Evolutionary conservation across 2,113 vertebrate species (phyloP).

Genomic region (Megaleporinus macrocephalus): DNA sequence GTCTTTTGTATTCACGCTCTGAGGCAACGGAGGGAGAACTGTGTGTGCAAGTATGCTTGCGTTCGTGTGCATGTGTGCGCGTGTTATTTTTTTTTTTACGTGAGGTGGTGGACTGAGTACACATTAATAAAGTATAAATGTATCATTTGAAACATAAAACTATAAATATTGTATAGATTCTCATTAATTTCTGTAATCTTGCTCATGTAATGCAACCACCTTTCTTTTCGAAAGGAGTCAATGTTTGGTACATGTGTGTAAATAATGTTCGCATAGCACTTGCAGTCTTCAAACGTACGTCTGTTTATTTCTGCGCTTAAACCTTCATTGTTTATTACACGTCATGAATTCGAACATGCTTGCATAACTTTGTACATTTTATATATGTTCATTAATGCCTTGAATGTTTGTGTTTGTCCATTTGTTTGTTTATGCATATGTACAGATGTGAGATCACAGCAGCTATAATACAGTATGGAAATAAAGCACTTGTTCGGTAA

Average conservation of each 20-base stretch:
- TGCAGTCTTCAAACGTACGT: conserved; percentile 85
- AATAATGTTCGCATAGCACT: conserved; percentile 92
- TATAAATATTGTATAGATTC: conserved; percentile 84
- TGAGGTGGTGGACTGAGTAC: conserved; percentile 66
- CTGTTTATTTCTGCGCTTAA: conserved; percentile 85
- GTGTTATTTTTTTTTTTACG: conserved; percentile 34
- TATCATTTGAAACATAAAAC: conserved; percentile 77
- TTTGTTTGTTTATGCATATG: conserved; percentile 94
- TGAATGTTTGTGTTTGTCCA: conserved; percentile 80
- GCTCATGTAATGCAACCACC: conserved; percentile 91
- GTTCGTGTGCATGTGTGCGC: conserved; percentile 50
- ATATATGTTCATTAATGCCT: conserved; percentile 88
- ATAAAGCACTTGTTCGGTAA: conserved; percentile 96
- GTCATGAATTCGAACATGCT: conserved; percentile 82
- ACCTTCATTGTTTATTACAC: conserved; percentile 85
- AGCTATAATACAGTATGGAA: conserved; percentile 91
- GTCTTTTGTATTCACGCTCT: conserved; percentile 59
- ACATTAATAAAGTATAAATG: conserved; percentile 71
- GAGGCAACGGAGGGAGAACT: conserved; percentile 55
- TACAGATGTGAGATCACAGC: conserved; percentile 98
- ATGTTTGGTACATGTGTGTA: conserved; percentile 93
- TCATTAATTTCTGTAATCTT: conserved; percentile 78
- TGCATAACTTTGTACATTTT: conserved; percentile 92
- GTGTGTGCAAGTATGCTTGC: conserved; percentile 44
- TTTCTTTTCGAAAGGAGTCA: conserved; percentile 91